These are phyloP conservation scores for Argyra leucocephala DNA, from an alignment of 2,888 invertebrate species.

Conservation along the genomic window DNA sequence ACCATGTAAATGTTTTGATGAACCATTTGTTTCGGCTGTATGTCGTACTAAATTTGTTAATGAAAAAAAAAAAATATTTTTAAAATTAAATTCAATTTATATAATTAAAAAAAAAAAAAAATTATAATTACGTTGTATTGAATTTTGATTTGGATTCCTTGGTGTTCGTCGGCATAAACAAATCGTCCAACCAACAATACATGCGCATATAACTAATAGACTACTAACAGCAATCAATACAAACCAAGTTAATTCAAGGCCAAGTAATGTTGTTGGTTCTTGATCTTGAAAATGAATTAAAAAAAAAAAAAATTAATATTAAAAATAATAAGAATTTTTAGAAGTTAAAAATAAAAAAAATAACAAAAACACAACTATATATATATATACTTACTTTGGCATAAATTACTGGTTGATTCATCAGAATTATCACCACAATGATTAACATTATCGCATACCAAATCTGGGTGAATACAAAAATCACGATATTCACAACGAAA, in stretches of 20 bases:
- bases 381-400: constrained; percentile 62
- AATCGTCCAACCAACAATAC: constrained; percentile 59
- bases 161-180: constrained; percentile 66
- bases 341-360: neutral
- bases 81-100: neutral
- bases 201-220: constrained; percentile 58
- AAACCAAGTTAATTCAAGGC: constrained; percentile 68
- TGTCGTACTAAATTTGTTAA: constrained; percentile 35
- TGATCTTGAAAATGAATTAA: constrained; percentile 45
- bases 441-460: constrained; percentile 85
- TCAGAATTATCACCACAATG: constrained; percentile 92
- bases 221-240: constrained; percentile 61
- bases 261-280: constrained; percentile 55
- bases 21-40: constrained; percentile 58
- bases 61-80: neutral
- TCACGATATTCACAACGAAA: constrained; percentile 78
- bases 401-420: constrained; percentile 73
- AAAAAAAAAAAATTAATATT: neutral
- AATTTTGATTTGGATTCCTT: constrained; percentile 46
- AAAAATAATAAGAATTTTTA: neutral
- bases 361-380: neutral
- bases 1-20: constrained; percentile 53
- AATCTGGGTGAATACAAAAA: constrained; percentile 85
- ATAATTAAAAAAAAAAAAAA: neutral
- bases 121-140: constrained; percentile 41